phyloP scores from a whole-genome alignment of 2,797 vertebrate genomes.

The Potorous gilbertii region DNA sequence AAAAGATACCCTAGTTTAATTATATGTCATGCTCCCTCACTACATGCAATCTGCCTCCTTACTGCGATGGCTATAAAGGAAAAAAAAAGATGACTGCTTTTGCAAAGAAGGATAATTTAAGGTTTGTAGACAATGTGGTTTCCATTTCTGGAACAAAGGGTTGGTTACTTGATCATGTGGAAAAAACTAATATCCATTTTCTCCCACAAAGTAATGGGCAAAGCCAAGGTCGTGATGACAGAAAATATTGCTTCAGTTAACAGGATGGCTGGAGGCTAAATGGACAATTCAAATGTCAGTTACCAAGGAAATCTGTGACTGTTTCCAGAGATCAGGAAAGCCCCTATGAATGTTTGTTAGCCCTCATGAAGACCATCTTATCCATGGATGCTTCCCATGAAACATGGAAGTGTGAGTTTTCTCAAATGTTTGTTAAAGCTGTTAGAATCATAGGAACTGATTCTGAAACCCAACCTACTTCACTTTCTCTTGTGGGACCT shows the following conservation, averaged over 20 bases:
- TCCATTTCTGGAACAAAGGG: conserved; percentile 24
- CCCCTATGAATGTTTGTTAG: fast-evolving
- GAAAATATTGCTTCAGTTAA: conserved; percentile 38
- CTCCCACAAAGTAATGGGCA: conserved; percentile 28
- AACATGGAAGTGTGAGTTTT: neutral
- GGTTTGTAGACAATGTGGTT: neutral
- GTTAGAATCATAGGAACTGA: neutral
- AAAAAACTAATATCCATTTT: neutral
- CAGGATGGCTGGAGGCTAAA: neutral
- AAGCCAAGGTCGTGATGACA: neutral
- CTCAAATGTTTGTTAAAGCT: neutral
- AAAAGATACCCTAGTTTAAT: neutral
- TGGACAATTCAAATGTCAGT: neutral
- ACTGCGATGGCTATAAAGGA: neutral
- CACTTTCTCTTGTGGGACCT: neutral
- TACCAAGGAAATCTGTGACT: neutral
- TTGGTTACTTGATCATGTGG: neutral
- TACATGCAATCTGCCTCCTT: neutral
- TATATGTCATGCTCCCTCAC: neutral
- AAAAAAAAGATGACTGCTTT: neutral
- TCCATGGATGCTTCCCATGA: neutral
- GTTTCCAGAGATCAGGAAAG: neutral
- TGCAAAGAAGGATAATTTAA: neutral
- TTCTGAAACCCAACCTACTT: neutral
- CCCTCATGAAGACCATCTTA: neutral